A percentile compares a stretch with the other conserved stretches of the same genome.
These are phyloP conservation scores for Macrophya alboannulata DNA, from an alignment of 2,888 invertebrate genomes.

Conservation along the genomic window DNA sequence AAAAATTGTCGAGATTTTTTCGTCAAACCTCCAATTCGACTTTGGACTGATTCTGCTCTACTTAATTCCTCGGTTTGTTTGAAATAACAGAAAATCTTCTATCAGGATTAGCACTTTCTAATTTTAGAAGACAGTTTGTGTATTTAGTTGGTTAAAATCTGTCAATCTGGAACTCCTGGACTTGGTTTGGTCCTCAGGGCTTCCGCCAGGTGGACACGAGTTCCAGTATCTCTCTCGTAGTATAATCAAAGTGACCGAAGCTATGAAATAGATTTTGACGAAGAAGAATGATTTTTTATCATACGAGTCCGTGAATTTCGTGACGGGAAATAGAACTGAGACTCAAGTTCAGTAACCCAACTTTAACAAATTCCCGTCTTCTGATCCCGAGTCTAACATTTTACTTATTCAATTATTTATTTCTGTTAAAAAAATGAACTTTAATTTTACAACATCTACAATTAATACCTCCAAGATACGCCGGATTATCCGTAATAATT, in stretches of 20 bases:
- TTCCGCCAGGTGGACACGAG: not conserved
- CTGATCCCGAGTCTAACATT: not conserved
- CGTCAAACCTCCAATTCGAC: not conserved
- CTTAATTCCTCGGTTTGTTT: not conserved
- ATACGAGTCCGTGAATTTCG: not conserved
- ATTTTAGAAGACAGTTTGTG: too few relatives aligned
- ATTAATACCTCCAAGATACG: not conserved
- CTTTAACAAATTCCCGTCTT: not conserved
- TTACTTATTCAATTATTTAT: not conserved
- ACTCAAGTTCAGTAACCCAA: not conserved
- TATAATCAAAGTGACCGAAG: not conserved
- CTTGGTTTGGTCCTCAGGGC: not conserved
- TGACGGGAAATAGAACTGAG: not conserved
- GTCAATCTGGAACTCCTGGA: not conserved
- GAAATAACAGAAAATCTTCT: not conserved
- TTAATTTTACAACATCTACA: not conserved
- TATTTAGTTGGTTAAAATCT: not conserved
- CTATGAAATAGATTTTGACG: not conserved
- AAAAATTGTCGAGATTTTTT: not conserved
- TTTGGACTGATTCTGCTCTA: not conserved
- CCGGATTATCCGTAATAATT: conserved; percentile 24
- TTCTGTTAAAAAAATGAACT: not conserved
- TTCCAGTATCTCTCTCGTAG: not conserved
- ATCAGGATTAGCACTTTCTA: not conserved
- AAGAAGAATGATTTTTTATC: not conserved